Evolutionary conservation across 1,140 invertebrate genomes (phyloP), one percentile per base, ranked within the genome.

Genomic region (Solenopsis fugax): DNA sequence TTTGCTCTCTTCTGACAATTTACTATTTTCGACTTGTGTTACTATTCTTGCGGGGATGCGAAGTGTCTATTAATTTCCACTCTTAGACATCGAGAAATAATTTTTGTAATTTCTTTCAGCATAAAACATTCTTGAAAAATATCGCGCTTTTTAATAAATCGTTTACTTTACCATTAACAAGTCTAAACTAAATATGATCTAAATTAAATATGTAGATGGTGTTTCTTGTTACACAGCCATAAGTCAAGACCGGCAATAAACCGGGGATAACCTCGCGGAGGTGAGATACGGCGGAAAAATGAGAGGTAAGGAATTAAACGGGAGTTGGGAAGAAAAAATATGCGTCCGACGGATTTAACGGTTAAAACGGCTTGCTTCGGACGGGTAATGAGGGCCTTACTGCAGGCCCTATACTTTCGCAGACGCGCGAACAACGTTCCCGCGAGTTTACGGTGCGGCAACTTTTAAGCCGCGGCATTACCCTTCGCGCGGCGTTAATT

Each of bases 401-500:
- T 54, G 62, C 71, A 67, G 54, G 72, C 50, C 64, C 64, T 29
- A 50, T 45, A 16, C 16, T 81, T 56, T 81, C 4, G 21, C 41
- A 78, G 18, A 41, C 24, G 58, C 48, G 29, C 45, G 16, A 84
- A 37, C 69, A 52, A 48, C 54, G 37, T 73, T 50, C 37, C 24
- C 67, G 50, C 52, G 85, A 86, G 76, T 86, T 86, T 86, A 64
- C 67, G 80, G 80, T 54, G 45, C 81, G n/a, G 64, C 71, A 88
- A 88, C 54, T 88, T 86, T 87, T 80, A 87, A 88, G 84, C 84
- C 34, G 48, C 34, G 78, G 65, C 69, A 90, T 88, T 86, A 88
- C 24, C 62, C 24, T 78, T 69, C 50, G 37, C 56, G 72, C 58
- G 56, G 82, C 77, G 75, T 87, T 90, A 87, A 90, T 89, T 90